These are phyloP conservation scores for Pegoplata infirma DNA, from an alignment of 2,888 invertebrate species.

Conservation along the genomic window DNA sequence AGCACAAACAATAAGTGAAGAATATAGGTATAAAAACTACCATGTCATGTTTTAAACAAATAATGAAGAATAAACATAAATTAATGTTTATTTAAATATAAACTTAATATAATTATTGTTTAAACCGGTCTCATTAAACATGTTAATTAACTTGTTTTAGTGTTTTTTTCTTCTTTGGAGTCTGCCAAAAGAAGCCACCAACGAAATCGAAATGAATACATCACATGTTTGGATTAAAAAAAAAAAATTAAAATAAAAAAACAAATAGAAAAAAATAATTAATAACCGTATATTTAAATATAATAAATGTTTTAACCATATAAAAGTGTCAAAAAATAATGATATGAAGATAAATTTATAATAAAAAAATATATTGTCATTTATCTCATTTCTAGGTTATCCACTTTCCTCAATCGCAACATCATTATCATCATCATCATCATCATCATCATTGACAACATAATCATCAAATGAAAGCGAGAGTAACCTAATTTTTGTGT, in stretches of 20 bases:
- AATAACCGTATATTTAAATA: conserved; percentile 6
- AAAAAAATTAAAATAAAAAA: background rate
- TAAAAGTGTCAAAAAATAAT: conserved; percentile 12
- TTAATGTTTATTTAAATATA: conserved; percentile 3
- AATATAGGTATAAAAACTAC: no score
- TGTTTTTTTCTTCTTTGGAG: no score
- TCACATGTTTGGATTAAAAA: background rate
- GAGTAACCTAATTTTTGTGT: conserved; percentile 11
- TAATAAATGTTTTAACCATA: background rate
- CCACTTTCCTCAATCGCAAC: background rate
- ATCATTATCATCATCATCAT: background rate
- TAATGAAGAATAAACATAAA: background rate
- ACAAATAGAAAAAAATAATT: background rate
- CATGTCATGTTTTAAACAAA: conserved; percentile 8
- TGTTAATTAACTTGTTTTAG: conserved; percentile 46
- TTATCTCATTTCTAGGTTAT: background rate
- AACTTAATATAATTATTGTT: background rate
- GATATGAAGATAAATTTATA: background rate
- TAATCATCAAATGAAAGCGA: background rate
- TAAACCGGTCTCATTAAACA: conserved; percentile 38
- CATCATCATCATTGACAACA: no score
- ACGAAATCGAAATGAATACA: background rate
- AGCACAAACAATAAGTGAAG: no score
- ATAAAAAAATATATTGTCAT: background rate
- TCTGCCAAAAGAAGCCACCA: background rate